Evolutionary conservation across 64 coral and sea anemone species (phyloP).

Genomic region (Hydrozoanthus tunicans): DNA sequence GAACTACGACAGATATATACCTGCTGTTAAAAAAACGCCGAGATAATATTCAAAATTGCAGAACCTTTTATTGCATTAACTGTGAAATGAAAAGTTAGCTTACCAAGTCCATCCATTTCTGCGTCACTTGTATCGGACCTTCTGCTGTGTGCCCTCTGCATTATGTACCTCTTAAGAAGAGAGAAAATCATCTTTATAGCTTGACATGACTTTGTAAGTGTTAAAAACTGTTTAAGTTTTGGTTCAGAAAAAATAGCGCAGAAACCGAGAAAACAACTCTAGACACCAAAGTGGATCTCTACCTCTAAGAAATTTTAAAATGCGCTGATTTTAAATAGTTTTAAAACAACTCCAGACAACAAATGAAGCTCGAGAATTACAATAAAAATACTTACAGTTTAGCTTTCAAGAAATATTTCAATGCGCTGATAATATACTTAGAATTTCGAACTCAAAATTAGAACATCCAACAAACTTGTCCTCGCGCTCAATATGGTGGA

Average conservation of each 20-base stretch:
- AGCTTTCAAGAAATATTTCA: background rate
- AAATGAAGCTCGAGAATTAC: background rate
- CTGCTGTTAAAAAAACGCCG: no score
- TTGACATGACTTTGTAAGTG: background rate
- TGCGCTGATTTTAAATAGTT: background rate
- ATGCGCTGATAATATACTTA: background rate
- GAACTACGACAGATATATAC: no score
- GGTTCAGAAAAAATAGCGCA: background rate
- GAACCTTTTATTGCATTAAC: background rate
- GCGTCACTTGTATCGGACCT: slow-evolving; percentile 87
- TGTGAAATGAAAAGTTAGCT: background rate
- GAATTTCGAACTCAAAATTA: slow-evolving; percentile 52
- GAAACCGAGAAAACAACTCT: background rate
- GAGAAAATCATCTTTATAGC: background rate
- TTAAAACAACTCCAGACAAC: background rate
- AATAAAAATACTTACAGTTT: slow-evolving; percentile 11
- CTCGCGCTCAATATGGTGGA: slow-evolving; percentile 48
- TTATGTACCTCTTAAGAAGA: slow-evolving; percentile 38
- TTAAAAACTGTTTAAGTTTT: no score
- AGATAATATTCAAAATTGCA: no score
- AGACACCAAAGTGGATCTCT: background rate
- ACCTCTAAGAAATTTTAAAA: background rate
- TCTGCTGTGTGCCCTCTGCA: slow-evolving; percentile 89
- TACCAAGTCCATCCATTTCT: slow-evolving; percentile 91
- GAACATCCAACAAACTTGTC: background rate